phyloP scores from a whole-genome alignment of 2,113 vertebrate species.

The Eulemur rufifrons region DNA sequence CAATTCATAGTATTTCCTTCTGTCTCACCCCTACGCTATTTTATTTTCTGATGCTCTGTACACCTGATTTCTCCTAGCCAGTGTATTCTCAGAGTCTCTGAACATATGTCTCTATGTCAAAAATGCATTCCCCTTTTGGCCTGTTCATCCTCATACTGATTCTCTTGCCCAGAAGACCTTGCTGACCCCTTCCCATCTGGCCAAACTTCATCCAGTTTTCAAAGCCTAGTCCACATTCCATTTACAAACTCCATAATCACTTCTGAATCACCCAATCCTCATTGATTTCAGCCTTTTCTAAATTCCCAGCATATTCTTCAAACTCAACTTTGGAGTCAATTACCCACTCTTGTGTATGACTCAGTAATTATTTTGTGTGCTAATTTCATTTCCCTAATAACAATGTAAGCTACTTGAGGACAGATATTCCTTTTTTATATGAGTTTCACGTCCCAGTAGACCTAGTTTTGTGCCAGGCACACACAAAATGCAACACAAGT shows the following conservation, averaged over 20 bases:
- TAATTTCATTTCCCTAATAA: constrained; percentile 6
- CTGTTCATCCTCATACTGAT: not conserved
- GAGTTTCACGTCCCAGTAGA: not conserved
- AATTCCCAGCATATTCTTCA: constrained; percentile 9
- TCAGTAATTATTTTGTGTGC: not conserved
- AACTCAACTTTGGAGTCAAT: not conserved
- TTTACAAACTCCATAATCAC: not conserved
- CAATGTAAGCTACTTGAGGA: not conserved
- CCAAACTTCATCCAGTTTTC: not conserved
- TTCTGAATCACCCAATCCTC: not conserved
- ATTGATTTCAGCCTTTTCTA: not conserved
- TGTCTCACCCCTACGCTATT: not conserved
- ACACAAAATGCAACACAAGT: not conserved
- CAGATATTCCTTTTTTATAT: not conserved
- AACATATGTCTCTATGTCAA: not conserved
- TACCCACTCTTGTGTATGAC: not conserved
- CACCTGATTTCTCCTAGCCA: not conserved
- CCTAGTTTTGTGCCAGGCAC: not conserved
- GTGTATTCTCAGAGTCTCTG: not conserved
- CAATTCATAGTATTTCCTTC: not conserved
- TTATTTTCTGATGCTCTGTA: not conserved
- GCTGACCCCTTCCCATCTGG: not conserved
- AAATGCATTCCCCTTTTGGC: not conserved
- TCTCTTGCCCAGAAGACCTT: not conserved
- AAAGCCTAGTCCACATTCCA: not conserved